Conservation (phyloP, 1,140 invertebrate species). For the Ganaspis sp. region DNA sequence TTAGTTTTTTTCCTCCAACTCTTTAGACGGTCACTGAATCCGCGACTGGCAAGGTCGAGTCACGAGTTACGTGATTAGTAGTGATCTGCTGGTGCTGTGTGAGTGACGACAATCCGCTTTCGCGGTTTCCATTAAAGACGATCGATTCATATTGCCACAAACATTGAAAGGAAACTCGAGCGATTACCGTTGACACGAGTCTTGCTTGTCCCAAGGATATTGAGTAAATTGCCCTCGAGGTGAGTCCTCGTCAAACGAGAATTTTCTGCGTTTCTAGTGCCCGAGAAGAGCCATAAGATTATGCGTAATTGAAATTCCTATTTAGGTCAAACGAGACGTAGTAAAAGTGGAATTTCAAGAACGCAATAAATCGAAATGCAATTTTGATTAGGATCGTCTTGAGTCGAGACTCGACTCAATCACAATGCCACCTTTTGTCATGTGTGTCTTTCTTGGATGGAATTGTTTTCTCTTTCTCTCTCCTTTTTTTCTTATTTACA, state of each 20-base stretch:
- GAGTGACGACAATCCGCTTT: slow-evolving; percentile 45
- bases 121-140: slow-evolving; percentile 32
- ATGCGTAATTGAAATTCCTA: slow-evolving; percentile 2
- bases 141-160: slow-evolving; percentile 29
- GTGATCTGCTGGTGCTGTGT: not conserved
- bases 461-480: too few relatives aligned
- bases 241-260: slow-evolving; percentile 44
- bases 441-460: too few relatives aligned
- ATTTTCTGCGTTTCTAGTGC: slow-evolving; percentile 15
- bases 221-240: slow-evolving; percentile 41
- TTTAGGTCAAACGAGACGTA: not conserved
- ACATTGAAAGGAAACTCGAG: slow-evolving; percentile 49
- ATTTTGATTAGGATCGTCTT: not conserved
- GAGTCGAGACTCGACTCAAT: not conserved
- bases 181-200: slow-evolving; percentile 34
- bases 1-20: not conserved
- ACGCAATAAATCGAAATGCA: not conserved
- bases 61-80: slow-evolving; percentile 34
- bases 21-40: slow-evolving; percentile 46
- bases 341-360: not conserved
- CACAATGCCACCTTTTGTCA: not conserved
- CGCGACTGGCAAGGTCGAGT: slow-evolving; percentile 47
- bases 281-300: slow-evolving; percentile 10
- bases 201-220: slow-evolving; percentile 23
- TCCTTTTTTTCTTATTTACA: too few relatives aligned